These are phyloP conservation scores for Indicator indicator DNA, from an alignment of 2,113 vertebrate species.

Conservation along the genomic window DNA sequence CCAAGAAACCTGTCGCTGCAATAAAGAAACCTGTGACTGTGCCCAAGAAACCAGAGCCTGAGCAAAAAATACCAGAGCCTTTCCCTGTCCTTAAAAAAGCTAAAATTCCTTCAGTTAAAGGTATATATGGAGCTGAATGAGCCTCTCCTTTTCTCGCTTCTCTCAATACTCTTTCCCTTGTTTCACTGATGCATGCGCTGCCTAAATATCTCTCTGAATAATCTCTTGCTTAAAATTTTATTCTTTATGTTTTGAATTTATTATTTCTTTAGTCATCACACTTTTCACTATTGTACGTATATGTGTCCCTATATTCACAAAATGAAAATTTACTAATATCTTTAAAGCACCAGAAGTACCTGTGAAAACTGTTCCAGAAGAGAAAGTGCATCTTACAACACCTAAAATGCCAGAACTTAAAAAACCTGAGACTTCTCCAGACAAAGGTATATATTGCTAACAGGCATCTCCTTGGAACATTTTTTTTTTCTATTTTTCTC, in stretches of 20 bases:
- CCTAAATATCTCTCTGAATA: background rate
- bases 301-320: background rate
- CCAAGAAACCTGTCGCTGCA: background rate
- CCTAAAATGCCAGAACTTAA: constrained; percentile 4
- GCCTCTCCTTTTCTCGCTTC: accelerated
- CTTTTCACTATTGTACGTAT: background rate
- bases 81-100: background rate
- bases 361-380: background rate
- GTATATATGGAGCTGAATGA: constrained; percentile 12
- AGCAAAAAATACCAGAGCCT: constrained; percentile 9
- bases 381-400: background rate
- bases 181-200: background rate
- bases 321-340: constrained; percentile 67
- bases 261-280: background rate
- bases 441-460: constrained; percentile 27
- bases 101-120: constrained; percentile 8
- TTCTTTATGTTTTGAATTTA: background rate
- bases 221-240: background rate
- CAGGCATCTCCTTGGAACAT: background rate
- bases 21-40: background rate
- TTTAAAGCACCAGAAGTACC: constrained; percentile 47
- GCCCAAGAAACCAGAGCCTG: background rate
- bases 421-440: background rate
- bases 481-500: background rate
- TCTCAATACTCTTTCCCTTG: background rate